phyloP scores from a whole-genome alignment of 2,113 vertebrate species.

The Sceloporus tristichus region DNA sequence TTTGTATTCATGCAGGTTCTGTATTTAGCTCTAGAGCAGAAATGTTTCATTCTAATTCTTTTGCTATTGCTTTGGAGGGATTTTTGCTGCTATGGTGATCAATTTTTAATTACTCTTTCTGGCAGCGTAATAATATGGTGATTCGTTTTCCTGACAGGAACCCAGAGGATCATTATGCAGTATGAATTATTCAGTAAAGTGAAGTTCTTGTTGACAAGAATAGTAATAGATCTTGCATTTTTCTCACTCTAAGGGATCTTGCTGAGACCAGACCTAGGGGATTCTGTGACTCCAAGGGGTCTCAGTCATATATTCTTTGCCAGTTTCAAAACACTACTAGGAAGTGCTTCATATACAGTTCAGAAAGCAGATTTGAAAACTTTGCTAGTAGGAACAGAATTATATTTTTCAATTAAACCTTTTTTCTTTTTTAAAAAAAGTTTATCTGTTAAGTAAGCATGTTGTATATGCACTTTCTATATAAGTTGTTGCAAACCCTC shows the following conservation, averaged over 20 bases:
- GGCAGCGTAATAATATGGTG: constrained; percentile 45
- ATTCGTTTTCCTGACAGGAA: constrained; percentile 62
- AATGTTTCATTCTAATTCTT: constrained; percentile 20
- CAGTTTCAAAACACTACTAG: background rate
- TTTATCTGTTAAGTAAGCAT: too few species aligned
- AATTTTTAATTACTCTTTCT: constrained; percentile 62
- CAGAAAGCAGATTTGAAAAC: background rate
- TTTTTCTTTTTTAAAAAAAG: background rate
- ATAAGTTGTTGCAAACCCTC: background rate
- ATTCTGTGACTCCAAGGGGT: background rate
- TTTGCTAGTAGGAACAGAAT: background rate
- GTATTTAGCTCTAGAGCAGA: background rate
- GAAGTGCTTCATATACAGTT: background rate
- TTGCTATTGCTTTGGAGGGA: constrained; percentile 41
- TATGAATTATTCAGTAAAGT: constrained; percentile 53
- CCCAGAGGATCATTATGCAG: constrained; percentile 41
- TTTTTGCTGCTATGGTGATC: background rate
- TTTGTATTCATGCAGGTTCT: constrained; percentile 32
- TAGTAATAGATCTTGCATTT: constrained; percentile 25
- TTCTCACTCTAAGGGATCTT: constrained; percentile 37
- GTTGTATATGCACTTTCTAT: background rate
- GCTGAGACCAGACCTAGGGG: background rate
- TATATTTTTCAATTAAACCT: background rate
- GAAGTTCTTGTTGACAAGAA: constrained; percentile 29
- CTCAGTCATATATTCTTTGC: background rate